phyloP scores from a whole-genome alignment of 1,140 invertebrate species.

The Megalonaias nervosa region DNA sequence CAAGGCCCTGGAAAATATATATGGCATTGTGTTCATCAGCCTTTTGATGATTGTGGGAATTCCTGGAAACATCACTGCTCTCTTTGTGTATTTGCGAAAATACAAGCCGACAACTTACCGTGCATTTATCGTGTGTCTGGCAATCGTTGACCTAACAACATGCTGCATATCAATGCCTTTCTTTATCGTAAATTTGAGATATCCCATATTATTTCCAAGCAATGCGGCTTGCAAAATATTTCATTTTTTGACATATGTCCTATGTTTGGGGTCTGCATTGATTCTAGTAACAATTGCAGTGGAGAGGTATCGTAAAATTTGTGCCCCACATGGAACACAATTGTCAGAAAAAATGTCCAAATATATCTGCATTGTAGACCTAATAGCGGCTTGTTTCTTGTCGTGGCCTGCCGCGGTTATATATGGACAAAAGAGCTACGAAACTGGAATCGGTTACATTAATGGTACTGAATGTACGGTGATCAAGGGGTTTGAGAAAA shows the following conservation, averaged over 20 bases:
- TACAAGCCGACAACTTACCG: conserved; percentile 21
- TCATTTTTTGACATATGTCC: conserved; percentile 17
- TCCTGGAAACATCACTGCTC: conserved; percentile 21
- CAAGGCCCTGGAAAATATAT: conserved; percentile 1
- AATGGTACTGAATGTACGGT: conserved; percentile 25
- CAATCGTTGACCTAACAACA: conserved; percentile 14
- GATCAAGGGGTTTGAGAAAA: not conserved
- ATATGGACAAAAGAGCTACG: conserved; percentile 1
- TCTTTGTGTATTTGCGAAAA: conserved; percentile 21
- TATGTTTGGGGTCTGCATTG: conserved; percentile 21
- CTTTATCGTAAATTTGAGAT: conserved; percentile 14
- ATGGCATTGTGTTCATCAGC: conserved; percentile 13
- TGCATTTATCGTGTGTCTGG: conserved; percentile 26
- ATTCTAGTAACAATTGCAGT: conserved; percentile 16
- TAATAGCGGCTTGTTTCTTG: conserved; percentile 9
- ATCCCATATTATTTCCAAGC: conserved; percentile 21
- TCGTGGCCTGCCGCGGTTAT: conserved; percentile 3
- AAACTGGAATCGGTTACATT: conserved; percentile 19
- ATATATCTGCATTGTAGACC: conserved; percentile 15
- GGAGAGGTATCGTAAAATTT: conserved; percentile 28
- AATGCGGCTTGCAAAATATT: conserved; percentile 10
- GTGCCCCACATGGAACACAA: conserved; percentile 17
- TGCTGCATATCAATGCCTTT: conserved; percentile 29
- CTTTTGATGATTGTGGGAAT: conserved; percentile 14
- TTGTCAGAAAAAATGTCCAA: conserved; percentile 2